Base-by-base conservation (phyloP, 2,797 vertebrate genomes). In the Chloroceryle inda region DNA sequence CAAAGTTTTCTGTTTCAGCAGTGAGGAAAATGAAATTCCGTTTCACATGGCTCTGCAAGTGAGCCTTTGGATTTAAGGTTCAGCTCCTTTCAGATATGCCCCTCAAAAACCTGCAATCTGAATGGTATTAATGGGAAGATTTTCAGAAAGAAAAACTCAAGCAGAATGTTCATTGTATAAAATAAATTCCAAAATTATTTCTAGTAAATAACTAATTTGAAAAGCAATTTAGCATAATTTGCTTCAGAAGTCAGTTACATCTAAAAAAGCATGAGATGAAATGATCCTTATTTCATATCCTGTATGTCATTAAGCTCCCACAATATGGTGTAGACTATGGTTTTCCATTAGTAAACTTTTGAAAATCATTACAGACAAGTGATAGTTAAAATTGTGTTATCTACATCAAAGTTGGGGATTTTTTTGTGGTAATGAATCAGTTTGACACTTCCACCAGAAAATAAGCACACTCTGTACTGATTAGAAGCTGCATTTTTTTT, bases 401-500 rank as follows among this genome's bases (percentile, higher is more conserved):
- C 52, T 87, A 35, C 47, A 74, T 92, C 83, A 58, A 87, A 85
- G 86, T 87, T 37, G 37, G 35, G 6, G 35, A 35, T 35, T 0
- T 81, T 79, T 93, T 89, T 84, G 63, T 73, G 31, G 79, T 93
- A 95, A 92, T 90, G 76, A 88, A 95, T 84, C 76, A 81, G 59
- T 95, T 93, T 93, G 94, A 94, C 88, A 81, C 94, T 92, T 95
- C 55, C 44, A 90, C 87, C 47, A 56, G 58, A 68, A 75, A 75
- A 63, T 93, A 95, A 93, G 85, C 66, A 69, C 24, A 20, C 42
- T 68, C 56, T 84, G 66, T 96, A 44, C 90, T 95, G 96, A 96
- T 96, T 96, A 95, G 80, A 82, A 86, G 58, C 79, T 92, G 66
- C 69, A 62, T 74, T 90, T 84, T 88, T 88, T 92, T 94, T 84